Evolutionary conservation across 2,113 vertebrate species (phyloP), one percentile per base, ranked within the genome.

Genomic region (Picathartes gymnocephalus): DNA sequence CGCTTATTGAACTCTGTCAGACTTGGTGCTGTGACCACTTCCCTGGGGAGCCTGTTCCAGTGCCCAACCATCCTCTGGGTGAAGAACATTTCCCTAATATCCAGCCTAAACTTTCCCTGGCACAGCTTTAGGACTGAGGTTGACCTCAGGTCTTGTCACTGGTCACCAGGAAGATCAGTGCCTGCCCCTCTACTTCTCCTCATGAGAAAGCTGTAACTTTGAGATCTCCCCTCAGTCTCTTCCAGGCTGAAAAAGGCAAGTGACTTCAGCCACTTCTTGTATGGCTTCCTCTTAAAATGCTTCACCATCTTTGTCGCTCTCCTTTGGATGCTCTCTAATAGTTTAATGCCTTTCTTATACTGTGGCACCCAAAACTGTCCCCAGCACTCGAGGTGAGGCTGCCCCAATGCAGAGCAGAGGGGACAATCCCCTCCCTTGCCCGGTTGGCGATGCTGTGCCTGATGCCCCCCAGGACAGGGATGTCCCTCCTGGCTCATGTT

Each of bases 371-470:
- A 30, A 60, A 74, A 30, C 45, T n/a, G 10, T 6, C 13, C 27
- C 47, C 45, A 45, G n/a, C 0, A 51, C 20, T 14, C 0, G 0
- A 74, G n/a, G n/a, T 68, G 61, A 81, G 28, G n/a, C 9, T 0
- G 0, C 5, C 39, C 45, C 61, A 66, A 19, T 1, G 1, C 61
- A 60, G 61, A 60, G 28, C 45, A 60, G 23, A 81, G 39, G 0
- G 69, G 69, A 60, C 69, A 74, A 31, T 53, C 20, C 48, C 39
- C 7, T 53, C 45, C 39, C 45, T 40, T 2, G 20, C 20, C 20
- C 0, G 0, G 23, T 30, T 68, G 61, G 23, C 0, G 1, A 40
- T 47, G 53, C 53, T 68, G 24, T 6, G 7, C 47, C 53, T 35
- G 47, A 13, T 53, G n/a, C 3, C 1, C 8, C 2, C 13, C 39